Percentiles rank a stretch among this genome's conserved stretches.
Evolutionary conservation across 2,888 invertebrate species (phyloP).

Genomic region (Melanostoma scalare): DNA sequence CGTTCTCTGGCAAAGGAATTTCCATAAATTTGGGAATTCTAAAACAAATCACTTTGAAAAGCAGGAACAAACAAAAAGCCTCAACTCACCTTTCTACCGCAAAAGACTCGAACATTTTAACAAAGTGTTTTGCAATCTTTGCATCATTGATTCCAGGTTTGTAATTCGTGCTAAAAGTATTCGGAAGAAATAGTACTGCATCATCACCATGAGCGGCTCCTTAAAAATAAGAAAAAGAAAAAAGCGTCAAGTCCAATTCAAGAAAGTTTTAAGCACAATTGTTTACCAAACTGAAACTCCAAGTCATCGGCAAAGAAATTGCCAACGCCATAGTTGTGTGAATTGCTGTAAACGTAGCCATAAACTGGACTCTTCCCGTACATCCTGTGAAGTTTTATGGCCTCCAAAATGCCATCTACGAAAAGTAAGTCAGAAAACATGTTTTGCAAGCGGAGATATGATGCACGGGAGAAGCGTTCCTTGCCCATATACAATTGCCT

Average conservation of each 20-base stretch:
- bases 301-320: slow-evolving; percentile 82
- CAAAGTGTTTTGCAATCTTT: slow-evolving; percentile 28
- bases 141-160: slow-evolving; percentile 26
- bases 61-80: neutral
- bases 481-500: slow-evolving; percentile 84
- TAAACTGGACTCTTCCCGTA: slow-evolving; percentile 85
- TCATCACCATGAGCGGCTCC: slow-evolving; percentile 67
- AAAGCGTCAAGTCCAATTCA: neutral
- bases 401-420: slow-evolving; percentile 84
- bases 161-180: neutral
- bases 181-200: slow-evolving; percentile 31
- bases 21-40: slow-evolving; percentile 45
- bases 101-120: slow-evolving; percentile 57
- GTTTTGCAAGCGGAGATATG: slow-evolving; percentile 79
- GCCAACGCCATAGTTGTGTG: slow-evolving; percentile 84
- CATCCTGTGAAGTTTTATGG: slow-evolving; percentile 84
- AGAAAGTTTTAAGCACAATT: neutral
- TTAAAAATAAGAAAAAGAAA: neutral
- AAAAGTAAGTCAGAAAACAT: slow-evolving; percentile 86
- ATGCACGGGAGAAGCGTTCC: slow-evolving; percentile 82
- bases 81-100: slow-evolving; percentile 19
- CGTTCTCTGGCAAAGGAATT: slow-evolving; percentile 27
- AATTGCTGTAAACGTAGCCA: slow-evolving; percentile 85
- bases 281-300: slow-evolving; percentile 83
- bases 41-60: neutral